Percentiles rank a stretch among this genome's conserved stretches.
These are phyloP conservation scores for Grammatotria lemairii DNA, from an alignment of 2,113 vertebrate genomes.

Conservation along the genomic window DNA sequence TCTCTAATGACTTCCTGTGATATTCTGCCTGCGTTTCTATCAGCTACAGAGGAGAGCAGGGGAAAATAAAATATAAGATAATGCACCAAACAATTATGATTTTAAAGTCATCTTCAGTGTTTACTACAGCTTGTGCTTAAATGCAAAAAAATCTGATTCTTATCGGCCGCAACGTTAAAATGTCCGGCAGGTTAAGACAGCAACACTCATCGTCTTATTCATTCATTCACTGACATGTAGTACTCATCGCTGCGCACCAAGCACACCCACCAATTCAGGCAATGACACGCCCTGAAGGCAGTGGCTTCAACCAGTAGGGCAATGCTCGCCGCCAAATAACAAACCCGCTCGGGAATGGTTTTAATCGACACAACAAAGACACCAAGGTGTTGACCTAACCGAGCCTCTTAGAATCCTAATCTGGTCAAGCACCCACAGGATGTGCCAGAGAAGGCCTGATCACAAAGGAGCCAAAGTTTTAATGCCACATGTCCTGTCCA, in stretches of 20 bases:
- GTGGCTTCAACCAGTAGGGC: not conserved
- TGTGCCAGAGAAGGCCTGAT: not conserved
- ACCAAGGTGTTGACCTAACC: not conserved
- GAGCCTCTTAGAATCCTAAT: not conserved
- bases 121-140: not conserved
- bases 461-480: not conserved
- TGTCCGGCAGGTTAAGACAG: not conserved
- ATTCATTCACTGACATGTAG: not conserved
- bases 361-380: not conserved
- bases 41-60: slow-evolving; percentile 69
- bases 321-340: not conserved
- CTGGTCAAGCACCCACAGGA: not conserved
- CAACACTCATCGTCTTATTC: not conserved
- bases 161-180: not conserved
- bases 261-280: not conserved
- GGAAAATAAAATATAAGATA: not conserved
- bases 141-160: not conserved
- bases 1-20: slow-evolving; percentile 90
- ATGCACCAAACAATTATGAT: not conserved
- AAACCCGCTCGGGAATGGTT: not conserved
- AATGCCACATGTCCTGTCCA: not conserved
- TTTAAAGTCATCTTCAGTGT: not conserved
- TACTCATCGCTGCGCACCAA: not conserved
- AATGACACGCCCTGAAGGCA: not conserved
- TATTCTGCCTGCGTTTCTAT: slow-evolving; percentile 97